Evolutionary conservation across 2,888 invertebrate species (phyloP), one percentile per base, ranked within the genome.

Genomic region (Parnassius orleans): DNA sequence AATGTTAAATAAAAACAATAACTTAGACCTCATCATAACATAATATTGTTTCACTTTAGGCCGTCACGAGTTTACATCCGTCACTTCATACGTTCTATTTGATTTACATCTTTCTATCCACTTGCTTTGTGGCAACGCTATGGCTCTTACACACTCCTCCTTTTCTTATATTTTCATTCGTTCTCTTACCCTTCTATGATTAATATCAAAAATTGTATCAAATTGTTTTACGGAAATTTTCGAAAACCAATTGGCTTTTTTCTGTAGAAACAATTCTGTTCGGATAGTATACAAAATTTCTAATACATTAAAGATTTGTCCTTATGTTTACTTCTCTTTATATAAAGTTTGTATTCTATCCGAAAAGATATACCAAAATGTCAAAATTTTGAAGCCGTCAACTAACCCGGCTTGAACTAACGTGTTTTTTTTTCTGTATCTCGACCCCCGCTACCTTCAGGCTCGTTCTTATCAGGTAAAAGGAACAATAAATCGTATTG

Each of bases 401-500:
- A 47, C n/a, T 55, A 60, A 67, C 71, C 69, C 68, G 77, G 81
- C 83, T 85, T 87, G 75, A 81, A 93, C 93, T 93, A 93, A 93
- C 92, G 82, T 80, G 91, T 75, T 90, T 92, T 87, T 85, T 92
- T 87, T 85, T 88, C 91, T 93, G 90, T 91, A 91, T 89, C 86
- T 90, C 81, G 90, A 93, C 93, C 94, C 93, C 93, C 93, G 94
- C 94, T 93, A 93, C 93, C 93, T 93, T 93, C 95, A 95, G 95
- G 95, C 95, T 95, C 95, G 93, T 95, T 95, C 94, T 93, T 95
- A 93, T 95, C 95, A 95, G 95, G 95, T 95, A 95, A 95, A 94
- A 94, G 94, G 82, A 78, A 84, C 75, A 82, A 81, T 83, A 79
- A 81, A 84, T 86, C 80, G 83, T 86, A 84, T 84, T 85, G 78